These are phyloP conservation scores for Oligia latruncula DNA, from an alignment of 2,888 invertebrate genomes.

Conservation along the genomic window DNA sequence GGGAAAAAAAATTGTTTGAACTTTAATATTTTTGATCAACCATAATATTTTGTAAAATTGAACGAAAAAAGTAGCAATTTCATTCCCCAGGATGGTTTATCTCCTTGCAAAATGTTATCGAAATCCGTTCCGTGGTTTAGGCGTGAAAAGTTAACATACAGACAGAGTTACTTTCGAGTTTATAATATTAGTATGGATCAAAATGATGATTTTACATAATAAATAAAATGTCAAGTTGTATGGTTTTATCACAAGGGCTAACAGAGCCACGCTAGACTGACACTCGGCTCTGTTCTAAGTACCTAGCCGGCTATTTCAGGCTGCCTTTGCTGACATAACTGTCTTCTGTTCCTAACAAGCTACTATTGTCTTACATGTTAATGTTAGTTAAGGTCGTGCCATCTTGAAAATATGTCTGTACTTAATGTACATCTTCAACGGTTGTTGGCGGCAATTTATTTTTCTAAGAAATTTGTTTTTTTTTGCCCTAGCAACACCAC, in stretches of 20 bases:
- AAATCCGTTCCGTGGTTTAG: not conserved
- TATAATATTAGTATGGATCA: not conserved
- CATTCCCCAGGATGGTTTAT: not conserved
- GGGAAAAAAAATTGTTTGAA: constrained; percentile 68
- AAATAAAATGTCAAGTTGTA: not conserved
- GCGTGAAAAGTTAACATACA: not conserved
- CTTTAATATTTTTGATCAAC: not conserved
- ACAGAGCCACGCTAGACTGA: not conserved
- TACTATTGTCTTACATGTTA: not conserved
- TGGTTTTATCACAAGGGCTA: not conserved
- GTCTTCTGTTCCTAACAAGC: constrained; percentile 2
- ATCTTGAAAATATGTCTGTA: not conserved
- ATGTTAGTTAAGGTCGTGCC: not conserved
- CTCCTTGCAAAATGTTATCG: not conserved
- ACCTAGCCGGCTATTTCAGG: constrained; percentile 1
- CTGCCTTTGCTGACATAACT: constrained; percentile 5
- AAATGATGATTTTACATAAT: not conserved
- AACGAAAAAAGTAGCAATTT: not conserved
- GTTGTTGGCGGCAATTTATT: not conserved
- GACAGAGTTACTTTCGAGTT: not conserved
- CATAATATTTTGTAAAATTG: not conserved
- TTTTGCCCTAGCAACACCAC: not conserved
- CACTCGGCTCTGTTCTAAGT: not conserved
- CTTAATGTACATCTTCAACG: not conserved
- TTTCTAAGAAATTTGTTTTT: not conserved